phyloP scores from a whole-genome alignment of 2,888 invertebrate genomes.

The Drosophila cognata region DNA sequence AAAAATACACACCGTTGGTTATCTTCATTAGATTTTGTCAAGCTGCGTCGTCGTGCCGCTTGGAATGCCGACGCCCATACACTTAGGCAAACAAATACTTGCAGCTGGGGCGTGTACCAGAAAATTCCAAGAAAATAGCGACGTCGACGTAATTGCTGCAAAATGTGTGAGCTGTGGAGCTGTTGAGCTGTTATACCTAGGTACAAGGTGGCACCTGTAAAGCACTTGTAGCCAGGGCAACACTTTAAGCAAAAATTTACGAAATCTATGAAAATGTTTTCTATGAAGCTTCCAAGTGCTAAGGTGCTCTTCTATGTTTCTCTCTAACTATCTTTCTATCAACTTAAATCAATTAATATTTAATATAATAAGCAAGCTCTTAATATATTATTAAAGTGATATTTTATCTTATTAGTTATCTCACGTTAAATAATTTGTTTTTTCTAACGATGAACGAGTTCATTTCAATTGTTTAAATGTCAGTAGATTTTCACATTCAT shows the following conservation, averaged over 20 bases:
- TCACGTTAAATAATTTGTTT: not conserved
- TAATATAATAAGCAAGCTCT: too few species aligned
- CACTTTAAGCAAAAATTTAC: not conserved
- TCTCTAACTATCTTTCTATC: not conserved
- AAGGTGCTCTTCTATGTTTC: not conserved
- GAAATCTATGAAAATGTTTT: not conserved
- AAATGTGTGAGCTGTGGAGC: slow-evolving; percentile 13
- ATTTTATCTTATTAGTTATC: not conserved
- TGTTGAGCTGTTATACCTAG: not conserved
- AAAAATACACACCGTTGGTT: slow-evolving; percentile 73
- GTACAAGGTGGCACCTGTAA: not conserved
- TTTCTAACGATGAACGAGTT: not conserved
- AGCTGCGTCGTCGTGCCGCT: slow-evolving; percentile 16
- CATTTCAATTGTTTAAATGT: not conserved
- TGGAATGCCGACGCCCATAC: slow-evolving; percentile 22
- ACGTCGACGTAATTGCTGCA: slow-evolving; percentile 10
- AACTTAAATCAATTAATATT: not conserved
- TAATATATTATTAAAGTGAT: too few species aligned
- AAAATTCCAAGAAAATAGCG: slow-evolving; percentile 49
- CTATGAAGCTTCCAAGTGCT: not conserved
- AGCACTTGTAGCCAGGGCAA: not conserved
- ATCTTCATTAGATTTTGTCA: slow-evolving; percentile 65
- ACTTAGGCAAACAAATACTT: slow-evolving; percentile 33
- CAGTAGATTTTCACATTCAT: too few species aligned
- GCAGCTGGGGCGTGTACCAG: slow-evolving; percentile 21